phyloP scores from a whole-genome alignment of 2,113 vertebrate species.

The Oriolus oriolus region DNA sequence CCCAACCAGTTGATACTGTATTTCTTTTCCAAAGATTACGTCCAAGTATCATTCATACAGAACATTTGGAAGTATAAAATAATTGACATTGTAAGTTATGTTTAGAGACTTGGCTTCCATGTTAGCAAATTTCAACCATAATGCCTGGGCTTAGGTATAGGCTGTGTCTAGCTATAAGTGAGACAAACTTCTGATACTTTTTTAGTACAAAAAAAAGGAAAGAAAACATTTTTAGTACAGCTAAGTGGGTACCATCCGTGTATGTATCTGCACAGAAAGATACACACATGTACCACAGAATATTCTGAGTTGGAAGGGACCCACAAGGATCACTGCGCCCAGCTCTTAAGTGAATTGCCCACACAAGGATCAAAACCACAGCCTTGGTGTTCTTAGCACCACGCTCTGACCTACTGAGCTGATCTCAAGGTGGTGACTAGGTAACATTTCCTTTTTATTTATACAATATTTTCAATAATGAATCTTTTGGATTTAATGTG shows the following conservation, averaged over 20 bases:
- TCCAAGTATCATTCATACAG: not conserved
- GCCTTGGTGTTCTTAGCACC: not conserved
- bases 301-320: not conserved
- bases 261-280: not conserved
- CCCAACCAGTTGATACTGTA: not conserved
- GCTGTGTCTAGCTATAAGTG: not conserved
- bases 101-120: not conserved
- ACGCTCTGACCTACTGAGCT: not conserved
- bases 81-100: not conserved
- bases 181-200: not conserved
- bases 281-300: not conserved
- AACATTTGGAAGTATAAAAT: not conserved
- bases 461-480: not conserved
- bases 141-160: not conserved
- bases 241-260: not conserved
- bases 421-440: not conserved
- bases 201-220: not conserved
- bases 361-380: not conserved
- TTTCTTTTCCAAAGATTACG: not conserved
- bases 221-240: not conserved
- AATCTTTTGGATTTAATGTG: not conserved
- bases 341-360: not conserved
- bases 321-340: rapidly evolving
- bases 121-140: not conserved
- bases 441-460: not conserved